These are phyloP conservation scores for Rhopalosiphum padi DNA, from an alignment of 1,140 invertebrate genomes.

Conservation along the genomic window DNA sequence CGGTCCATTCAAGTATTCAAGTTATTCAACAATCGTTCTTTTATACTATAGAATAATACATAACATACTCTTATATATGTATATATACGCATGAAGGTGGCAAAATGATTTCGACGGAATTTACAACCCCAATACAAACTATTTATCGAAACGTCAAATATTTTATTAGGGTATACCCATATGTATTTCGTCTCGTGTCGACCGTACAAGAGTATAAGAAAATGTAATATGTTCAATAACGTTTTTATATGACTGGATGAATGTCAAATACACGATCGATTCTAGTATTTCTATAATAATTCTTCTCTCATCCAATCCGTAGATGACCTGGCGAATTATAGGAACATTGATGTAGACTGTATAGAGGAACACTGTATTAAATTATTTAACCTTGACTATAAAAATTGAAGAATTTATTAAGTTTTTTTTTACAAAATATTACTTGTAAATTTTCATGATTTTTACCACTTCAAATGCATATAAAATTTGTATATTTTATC, in stretches of 20 bases:
- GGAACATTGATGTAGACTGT: no score
- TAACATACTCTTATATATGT: neutral
- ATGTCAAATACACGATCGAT: neutral
- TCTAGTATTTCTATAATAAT: neutral
- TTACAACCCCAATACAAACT: constrained; percentile 2
- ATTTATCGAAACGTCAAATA: neutral
- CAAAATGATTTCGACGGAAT: neutral
- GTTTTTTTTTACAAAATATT: no score
- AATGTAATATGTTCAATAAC: neutral
- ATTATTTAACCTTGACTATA: no score
- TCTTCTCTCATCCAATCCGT: neutral
- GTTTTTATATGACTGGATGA: neutral
- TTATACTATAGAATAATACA: neutral
- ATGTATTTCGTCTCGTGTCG: neutral
- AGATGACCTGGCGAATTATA: neutral
- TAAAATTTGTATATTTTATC: no score
- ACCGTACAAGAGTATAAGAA: neutral
- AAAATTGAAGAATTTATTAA: no score
- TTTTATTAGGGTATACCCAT: neutral
- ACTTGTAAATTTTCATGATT: no score
- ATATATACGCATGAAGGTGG: no score
- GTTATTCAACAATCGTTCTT: neutral
- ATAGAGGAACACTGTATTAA: no score
- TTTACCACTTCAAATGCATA: no score
- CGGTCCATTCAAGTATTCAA: neutral